phyloP scores from a whole-genome alignment of 1,140 invertebrate genomes.

The Penaeus vannamei region DNA sequence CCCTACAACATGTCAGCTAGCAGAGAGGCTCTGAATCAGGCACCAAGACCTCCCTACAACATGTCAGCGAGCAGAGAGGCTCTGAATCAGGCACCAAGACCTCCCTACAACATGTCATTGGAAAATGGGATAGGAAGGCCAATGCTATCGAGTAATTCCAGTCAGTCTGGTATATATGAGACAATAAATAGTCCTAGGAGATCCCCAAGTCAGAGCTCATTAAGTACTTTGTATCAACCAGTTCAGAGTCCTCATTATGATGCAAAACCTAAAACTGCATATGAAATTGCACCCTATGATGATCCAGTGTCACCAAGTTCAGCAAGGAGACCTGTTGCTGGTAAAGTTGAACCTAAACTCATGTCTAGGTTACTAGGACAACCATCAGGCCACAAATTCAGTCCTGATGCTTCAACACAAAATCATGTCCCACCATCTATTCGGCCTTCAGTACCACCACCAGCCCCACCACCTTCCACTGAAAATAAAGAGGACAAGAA shows the following conservation, averaged over 20 bases:
- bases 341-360: neutral
- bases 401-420: too few relatives aligned
- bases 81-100: neutral
- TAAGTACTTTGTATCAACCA: conserved; percentile 44
- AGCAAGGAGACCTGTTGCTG: neutral
- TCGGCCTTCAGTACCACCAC: neutral
- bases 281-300: conserved; percentile 37
- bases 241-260: neutral
- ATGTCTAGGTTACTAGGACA: too few relatives aligned
- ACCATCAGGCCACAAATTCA: too few relatives aligned
- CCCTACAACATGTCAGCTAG: conserved; percentile 11
- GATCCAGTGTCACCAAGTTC: neutral
- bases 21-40: neutral
- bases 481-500: neutral
- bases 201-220: conserved; percentile 40
- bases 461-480: neutral
- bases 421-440: neutral
- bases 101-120: too few relatives aligned
- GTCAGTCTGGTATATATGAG: too few relatives aligned
- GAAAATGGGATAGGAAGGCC: too few relatives aligned
- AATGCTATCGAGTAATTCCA: too few relatives aligned
- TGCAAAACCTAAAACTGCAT: conserved; percentile 12
- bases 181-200: neutral
- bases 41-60: neutral
- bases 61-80: neutral